Percentiles rank a stretch among this genome's conserved stretches.
Conservation (phyloP, 2,113 vertebrate genomes). For the Guaruba guarouba region DNA sequence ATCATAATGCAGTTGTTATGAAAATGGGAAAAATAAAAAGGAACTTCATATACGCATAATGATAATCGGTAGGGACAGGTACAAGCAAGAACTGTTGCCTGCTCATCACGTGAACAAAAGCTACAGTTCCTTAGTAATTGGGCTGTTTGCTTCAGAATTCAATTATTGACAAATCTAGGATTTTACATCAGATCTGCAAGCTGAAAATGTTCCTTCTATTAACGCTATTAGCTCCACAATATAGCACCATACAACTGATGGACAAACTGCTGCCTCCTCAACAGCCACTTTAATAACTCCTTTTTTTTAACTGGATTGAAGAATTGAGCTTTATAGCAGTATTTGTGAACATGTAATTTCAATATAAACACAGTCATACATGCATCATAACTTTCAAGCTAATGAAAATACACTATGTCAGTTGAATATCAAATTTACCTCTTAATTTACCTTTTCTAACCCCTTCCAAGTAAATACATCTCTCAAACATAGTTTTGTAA, state of each 20-base stretch:
- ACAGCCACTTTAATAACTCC: slow-evolving; percentile 64
- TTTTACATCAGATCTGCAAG: slow-evolving; percentile 72
- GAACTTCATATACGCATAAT: slow-evolving; percentile 61
- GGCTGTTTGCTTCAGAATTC: slow-evolving; percentile 70
- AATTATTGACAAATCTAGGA: slow-evolving; percentile 73
- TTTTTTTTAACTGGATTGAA: slow-evolving; percentile 26
- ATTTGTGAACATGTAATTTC: slow-evolving; percentile 8
- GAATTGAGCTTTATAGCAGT: slow-evolving; percentile 9
- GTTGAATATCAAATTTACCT: slow-evolving; percentile 11
- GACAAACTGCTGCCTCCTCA: slow-evolving; percentile 66
- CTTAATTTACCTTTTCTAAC: slow-evolving; percentile 6
- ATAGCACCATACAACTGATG: slow-evolving; percentile 50
- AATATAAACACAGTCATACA: not conserved
- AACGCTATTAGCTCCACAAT: slow-evolving; percentile 65
- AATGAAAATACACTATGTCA: not conserved
- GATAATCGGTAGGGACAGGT: slow-evolving; percentile 73
- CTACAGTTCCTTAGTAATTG: slow-evolving; percentile 62
- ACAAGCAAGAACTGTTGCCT: slow-evolving; percentile 67
- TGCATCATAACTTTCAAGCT: not conserved
- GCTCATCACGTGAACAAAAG: slow-evolving; percentile 45
- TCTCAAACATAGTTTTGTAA: not conserved
- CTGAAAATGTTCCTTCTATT: slow-evolving; percentile 70
- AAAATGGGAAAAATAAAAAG: slow-evolving; percentile 74
- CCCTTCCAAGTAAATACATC: not conserved
- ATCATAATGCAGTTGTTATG: slow-evolving; percentile 77